Evolutionary conservation across 2,888 invertebrate genomes (phyloP).

Genomic region (Amiota communis): DNA sequence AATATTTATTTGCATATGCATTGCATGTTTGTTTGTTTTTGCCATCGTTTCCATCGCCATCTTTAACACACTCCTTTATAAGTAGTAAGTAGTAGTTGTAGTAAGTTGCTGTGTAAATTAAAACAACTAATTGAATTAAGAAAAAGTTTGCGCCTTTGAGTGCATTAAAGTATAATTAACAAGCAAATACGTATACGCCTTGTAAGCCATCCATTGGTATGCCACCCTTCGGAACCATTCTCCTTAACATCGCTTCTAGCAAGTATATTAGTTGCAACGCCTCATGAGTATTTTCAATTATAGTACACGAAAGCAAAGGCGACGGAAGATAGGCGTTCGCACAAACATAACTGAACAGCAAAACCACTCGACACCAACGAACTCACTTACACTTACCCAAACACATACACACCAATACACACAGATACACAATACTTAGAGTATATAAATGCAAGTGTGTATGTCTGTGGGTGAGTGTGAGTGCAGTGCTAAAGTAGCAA

Average conservation of each 20-base stretch:
- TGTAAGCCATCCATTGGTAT: background rate
- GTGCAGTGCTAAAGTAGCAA: conserved; percentile 17
- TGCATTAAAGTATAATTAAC: conserved; percentile 64
- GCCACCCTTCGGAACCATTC: too few species aligned
- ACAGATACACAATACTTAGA: conserved; percentile 16
- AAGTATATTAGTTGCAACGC: conserved; percentile 54
- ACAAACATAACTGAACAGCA: too few species aligned
- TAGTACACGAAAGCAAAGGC: background rate
- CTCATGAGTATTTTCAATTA: conserved; percentile 36
- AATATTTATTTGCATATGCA: too few species aligned
- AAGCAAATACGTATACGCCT: conserved; percentile 52
- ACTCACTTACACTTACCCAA: conserved; percentile 3
- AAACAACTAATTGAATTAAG: conserved; percentile 54
- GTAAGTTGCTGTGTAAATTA: background rate
- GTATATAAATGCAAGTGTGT: conserved; percentile 24
- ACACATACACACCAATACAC: conserved; percentile 29
- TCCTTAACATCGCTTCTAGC: conserved; percentile 32
- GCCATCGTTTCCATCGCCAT: too few species aligned
- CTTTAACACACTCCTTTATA: too few species aligned
- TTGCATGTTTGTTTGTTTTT: too few species aligned
- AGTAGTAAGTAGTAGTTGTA: too few species aligned
- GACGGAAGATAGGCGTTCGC: too few species aligned
- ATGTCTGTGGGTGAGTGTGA: conserved; percentile 6
- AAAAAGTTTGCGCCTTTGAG: conserved; percentile 59
- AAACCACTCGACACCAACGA: background rate